phyloP scores from a whole-genome alignment of 2,888 invertebrate species.

The Choristoneura rosaceana region DNA sequence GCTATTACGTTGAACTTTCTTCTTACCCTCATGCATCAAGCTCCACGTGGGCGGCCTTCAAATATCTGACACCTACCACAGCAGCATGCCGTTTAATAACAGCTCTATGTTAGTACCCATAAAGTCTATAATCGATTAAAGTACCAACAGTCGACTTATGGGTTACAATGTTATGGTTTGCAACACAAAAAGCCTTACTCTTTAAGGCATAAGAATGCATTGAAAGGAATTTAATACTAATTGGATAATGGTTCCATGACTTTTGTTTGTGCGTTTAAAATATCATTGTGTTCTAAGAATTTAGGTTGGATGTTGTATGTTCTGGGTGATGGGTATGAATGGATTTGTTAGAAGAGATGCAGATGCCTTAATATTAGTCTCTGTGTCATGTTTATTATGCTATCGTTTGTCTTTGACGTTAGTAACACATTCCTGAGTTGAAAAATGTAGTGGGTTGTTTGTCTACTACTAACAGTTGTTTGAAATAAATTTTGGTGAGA shows the following conservation, averaged over 20 bases:
- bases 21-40: conserved; percentile 11
- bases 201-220: neutral
- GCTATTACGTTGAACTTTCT: conserved; percentile 24
- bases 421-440: conserved; percentile 38
- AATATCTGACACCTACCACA: conserved; percentile 19
- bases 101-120: neutral
- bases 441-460: conserved; percentile 39
- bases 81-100: neutral
- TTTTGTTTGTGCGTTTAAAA: neutral
- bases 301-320: conserved; percentile 18
- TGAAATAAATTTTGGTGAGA: conserved; percentile 25
- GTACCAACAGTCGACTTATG: neutral
- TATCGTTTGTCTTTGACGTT: conserved; percentile 36
- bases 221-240: neutral
- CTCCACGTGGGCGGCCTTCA: conserved; percentile 36
- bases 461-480: conserved; percentile 25
- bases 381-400: conserved; percentile 34
- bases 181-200: neutral
- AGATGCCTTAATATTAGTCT: conserved; percentile 25
- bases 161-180: conserved; percentile 2
- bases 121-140: conserved; percentile 17
- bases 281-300: neutral
- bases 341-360: conserved; percentile 11
- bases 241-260: neutral
- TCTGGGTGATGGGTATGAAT: neutral